Conservation (phyloP, 2,113 vertebrate species). For the Heliornis fulica region DNA sequence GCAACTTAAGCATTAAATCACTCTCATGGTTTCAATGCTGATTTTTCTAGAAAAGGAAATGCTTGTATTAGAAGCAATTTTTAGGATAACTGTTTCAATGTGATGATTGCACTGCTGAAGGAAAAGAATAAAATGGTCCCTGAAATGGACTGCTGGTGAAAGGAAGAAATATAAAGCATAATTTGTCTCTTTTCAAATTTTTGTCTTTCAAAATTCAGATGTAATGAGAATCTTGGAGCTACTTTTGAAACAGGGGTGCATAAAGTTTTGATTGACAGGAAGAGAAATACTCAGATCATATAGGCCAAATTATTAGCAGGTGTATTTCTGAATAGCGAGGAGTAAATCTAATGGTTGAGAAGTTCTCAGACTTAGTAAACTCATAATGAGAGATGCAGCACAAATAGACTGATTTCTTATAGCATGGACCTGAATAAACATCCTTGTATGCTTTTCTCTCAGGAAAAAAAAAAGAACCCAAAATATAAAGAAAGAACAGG, state of each 20-base stretch:
- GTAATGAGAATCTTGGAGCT: neutral
- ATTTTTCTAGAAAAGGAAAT: neutral
- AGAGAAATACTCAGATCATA: neutral
- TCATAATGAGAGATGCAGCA: neutral
- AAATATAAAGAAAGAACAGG: neutral
- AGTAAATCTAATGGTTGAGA: neutral
- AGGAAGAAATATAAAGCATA: neutral
- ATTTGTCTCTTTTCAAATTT: neutral
- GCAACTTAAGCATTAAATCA: neutral
- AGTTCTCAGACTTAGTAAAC: neutral
- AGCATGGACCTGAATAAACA: neutral
- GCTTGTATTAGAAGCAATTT: neutral
- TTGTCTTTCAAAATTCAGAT: neutral
- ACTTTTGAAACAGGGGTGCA: neutral
- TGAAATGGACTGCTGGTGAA: neutral
- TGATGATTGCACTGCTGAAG: neutral
- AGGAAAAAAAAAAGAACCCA: neutral
- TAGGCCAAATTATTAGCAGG: neutral
- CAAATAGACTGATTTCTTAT: neutral
- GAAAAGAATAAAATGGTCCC: neutral
- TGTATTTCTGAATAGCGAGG: neutral
- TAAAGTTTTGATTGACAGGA: neutral
- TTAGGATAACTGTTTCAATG: neutral
- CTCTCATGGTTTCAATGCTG: neutral
- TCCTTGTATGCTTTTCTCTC: neutral